Evolutionary conservation across 2,113 vertebrate genomes (phyloP), one percentile per base, ranked within the genome.

Genomic region (Phalacrocorax aristotelis): DNA sequence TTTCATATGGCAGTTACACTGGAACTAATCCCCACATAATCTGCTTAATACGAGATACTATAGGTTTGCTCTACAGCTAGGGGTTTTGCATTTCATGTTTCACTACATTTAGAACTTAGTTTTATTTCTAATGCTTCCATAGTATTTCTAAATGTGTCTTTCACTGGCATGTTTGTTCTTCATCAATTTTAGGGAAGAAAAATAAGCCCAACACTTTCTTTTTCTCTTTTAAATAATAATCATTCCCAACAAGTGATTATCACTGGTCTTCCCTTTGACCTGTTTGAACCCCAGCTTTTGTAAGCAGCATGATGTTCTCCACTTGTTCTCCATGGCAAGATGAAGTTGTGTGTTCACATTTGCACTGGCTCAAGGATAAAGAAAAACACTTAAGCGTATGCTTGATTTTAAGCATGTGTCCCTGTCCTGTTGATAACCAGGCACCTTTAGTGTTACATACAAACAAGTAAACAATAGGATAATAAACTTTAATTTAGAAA

Each of bases 1-100:
- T 97, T 96, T 91, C 92, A 36, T 89, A 49, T 78, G 82, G 71
- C 95, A 94, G 51, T 68, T 96, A 75, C 79, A 83, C 71, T 94
- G 91, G 95, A 97, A 97, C 96, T 95, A 97, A 97, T 97, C 52
- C 40, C 30, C 65, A 42, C 34, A 83, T 95, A 95, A 96, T 85
- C 93, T 91, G 62, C 57, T 91, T 94, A 95, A 91, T 91, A 91
- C 0, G 0, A 96, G 51, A 62, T 71, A 70, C 87, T 93, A 3
- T 81, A 66, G 36, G 23, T 20, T 91, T 94, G 83, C 34, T 79
- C 78, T 61, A 52, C 40, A 86, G 89, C 91, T 27, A 81, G 13
- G 8, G 48, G 83, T 1, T 66, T 96, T 94, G 27, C 83, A 88
- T 97, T 96, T 96, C 92, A 81, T 61, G 38, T 88, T 82, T 90